phyloP scores from a whole-genome alignment of 2,888 invertebrate species.

The Caenorhabditis angaria region DNA sequence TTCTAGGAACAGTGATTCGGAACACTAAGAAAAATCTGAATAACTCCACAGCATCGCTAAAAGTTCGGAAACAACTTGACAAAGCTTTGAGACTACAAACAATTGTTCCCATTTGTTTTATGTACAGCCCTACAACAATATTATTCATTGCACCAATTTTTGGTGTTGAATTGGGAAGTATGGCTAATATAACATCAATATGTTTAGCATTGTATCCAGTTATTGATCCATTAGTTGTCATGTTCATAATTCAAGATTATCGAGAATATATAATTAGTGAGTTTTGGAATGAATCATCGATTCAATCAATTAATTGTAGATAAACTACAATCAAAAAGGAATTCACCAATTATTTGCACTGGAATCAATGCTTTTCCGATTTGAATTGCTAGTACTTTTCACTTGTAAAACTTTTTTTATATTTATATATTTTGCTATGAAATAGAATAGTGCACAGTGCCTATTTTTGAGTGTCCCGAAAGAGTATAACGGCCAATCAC shows the following conservation, averaged over 20 bases:
- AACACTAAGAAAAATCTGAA: slow-evolving; percentile 20
- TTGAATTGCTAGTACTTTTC: too few species aligned
- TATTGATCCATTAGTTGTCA: slow-evolving; percentile 31
- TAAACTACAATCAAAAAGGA: too few species aligned
- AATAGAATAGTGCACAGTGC: too few species aligned
- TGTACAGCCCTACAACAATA: slow-evolving; percentile 32
- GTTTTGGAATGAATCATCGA: too few species aligned
- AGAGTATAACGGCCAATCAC: too few species aligned
- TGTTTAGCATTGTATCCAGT: slow-evolving; percentile 37
- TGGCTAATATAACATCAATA: slow-evolving; percentile 29
- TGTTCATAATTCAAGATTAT: slow-evolving; percentile 32
- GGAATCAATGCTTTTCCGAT: too few species aligned
- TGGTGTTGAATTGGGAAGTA: slow-evolving; percentile 27
- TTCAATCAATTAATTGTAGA: too few species aligned
- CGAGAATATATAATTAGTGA: slow-evolving; percentile 9
- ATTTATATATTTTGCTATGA: too few species aligned
- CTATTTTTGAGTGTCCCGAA: too few species aligned
- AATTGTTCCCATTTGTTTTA: slow-evolving; percentile 23
- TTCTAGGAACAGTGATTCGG: slow-evolving; percentile 18
- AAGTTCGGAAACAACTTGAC: slow-evolving; percentile 26
- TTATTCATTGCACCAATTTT: slow-evolving; percentile 24
- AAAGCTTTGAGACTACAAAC: slow-evolving; percentile 27
- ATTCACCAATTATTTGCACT: too few species aligned
- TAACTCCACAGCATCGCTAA: slow-evolving; percentile 17
- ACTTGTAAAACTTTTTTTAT: too few species aligned